Evolutionary conservation across 2,113 vertebrate species (phyloP), one percentile per base, ranked within the genome.

Genomic region (Ardeotis arabs): DNA sequence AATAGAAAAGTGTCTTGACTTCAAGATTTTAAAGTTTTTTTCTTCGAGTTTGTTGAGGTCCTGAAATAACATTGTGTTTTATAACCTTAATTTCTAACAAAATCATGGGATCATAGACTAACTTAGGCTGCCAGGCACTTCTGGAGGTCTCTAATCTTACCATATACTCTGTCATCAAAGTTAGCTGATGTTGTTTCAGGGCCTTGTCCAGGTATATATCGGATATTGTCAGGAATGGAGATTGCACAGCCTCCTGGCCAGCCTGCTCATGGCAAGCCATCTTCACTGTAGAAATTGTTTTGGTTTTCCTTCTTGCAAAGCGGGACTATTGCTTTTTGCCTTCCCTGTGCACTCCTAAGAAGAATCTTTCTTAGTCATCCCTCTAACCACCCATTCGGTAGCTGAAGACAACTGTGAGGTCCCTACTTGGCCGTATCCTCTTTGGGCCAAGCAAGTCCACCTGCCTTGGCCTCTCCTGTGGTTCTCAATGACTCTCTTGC

Each of bases 341-440:
- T 52, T 66, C 16, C 20, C 15, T 44, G 21, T 49, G 29, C 25
- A 39, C 7, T 23, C 47, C 12, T 56, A 55, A 29, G 39, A 52
- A 68, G 44, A 67, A 45, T 28, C 9, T 28, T 12, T n/a, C 49
- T 60, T 22, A 52, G n/a, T n/a, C 12, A 27, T 20, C 5, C 1
- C 7, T 82, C 8, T 45, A 41, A 9, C 10, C 7, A 55, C 12
- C 4, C 0, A 0, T 37, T 33, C 1, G 5, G n/a, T 28, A 59
- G 20, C 25, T 50, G 37, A 59, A 60, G 28, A 41, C 3, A 55
- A 1, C 7, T 39, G 13, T 14, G 56, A 66, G n/a, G 15, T 29
- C 23, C 15, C 2, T 60, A 7, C 29, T 16, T 44, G 22, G 4
- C 27, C 23, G 5, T 24, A 1, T 58, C 4, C 22, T 60, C 24